Base-by-base conservation (phyloP, 2,113 vertebrate species). In the Rhinopomastus cyanomelas region DNA sequence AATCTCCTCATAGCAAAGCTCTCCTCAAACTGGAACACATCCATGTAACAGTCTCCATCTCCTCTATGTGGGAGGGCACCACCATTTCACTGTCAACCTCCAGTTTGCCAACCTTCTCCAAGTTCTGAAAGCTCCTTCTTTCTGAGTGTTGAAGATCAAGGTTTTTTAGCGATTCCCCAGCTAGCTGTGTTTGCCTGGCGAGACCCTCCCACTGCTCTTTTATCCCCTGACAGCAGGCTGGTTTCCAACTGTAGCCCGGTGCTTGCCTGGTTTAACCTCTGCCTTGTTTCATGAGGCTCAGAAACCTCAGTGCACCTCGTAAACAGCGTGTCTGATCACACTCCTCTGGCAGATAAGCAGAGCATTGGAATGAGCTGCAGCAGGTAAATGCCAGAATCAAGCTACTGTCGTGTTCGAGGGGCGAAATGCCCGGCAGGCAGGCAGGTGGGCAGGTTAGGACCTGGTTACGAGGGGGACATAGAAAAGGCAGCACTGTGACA, bases 181-280 rank as follows among this genome's bases (percentile, higher is more conserved):
- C 66, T 89, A 86, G 57, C 61, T 90, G 39, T 88, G 88, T 88
- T 94, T 95, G 88, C 88, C 74, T 88, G 32, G 88, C 71, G 88
- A 95, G 95, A 96, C 94, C 88, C 81, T 96, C 95, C 95, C 95
- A 96, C 90, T 30, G 44, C 69, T 96, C 81, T 93, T 81, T 68
- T 46, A 93, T 92, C 84, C 71, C 95, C 88, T 96, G 95, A 95
- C 95, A 92, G 49, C 69, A 75, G 92, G 92, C 95, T 94, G 95
- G 93, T 88, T 96, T 95, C 90, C 74, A 87, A 0, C 88, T 94
- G 12, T 77, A 87, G 78, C 81, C 66, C 84, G 62, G 39, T 22
- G 34, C 61, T 96, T 95, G 90, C 95, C 95, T 95, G 84, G 87
- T 39, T 95, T 96, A 88, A 96, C 95, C 94, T 95, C 95, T 84